These are phyloP conservation scores for Tridacna gigas DNA, from an alignment of 2,888 invertebrate genomes.

Conservation along the genomic window DNA sequence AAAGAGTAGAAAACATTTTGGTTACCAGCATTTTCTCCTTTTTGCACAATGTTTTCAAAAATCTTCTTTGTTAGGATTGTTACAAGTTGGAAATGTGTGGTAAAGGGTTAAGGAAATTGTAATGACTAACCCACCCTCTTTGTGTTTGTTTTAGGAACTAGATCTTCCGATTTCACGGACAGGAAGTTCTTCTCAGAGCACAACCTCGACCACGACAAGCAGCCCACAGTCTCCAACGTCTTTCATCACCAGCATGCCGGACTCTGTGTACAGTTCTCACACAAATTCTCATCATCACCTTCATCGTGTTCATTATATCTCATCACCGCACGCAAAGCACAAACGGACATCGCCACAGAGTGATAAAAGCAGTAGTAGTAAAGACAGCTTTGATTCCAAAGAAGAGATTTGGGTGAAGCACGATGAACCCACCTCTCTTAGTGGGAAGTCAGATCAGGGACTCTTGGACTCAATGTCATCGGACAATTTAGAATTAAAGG, in stretches of 20 bases:
- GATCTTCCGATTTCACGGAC: constrained; percentile 93
- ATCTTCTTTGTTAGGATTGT: too few relatives aligned
- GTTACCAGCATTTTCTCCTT: background rate
- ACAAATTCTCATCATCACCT: constrained; percentile 84
- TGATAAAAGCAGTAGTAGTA: constrained; percentile 76
- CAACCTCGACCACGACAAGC: constrained; percentile 84
- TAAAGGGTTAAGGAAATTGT: too few relatives aligned
- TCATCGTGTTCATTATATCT: constrained; percentile 88
- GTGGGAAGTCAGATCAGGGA: constrained; percentile 77
- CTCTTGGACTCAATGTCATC: constrained; percentile 70
- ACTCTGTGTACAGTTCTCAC: constrained; percentile 78
- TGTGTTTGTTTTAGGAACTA: constrained; percentile 89
- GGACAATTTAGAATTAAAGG: constrained; percentile 72
- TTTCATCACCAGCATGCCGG: constrained; percentile 70
- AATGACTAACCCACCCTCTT: too few relatives aligned
- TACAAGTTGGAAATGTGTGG: too few relatives aligned
- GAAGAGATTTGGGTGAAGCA: constrained; percentile 80
- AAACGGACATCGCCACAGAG: constrained; percentile 74
- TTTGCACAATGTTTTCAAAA: background rate
- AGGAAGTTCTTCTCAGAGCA: constrained; percentile 81
- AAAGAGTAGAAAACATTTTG: background rate
- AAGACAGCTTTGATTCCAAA: constrained; percentile 67
- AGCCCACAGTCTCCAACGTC: constrained; percentile 80
- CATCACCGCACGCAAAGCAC: constrained; percentile 73
- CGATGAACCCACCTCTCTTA: constrained; percentile 75